These are phyloP conservation scores for Apis dorsata DNA, from an alignment of 1,140 invertebrate genomes.

Conservation along the genomic window DNA sequence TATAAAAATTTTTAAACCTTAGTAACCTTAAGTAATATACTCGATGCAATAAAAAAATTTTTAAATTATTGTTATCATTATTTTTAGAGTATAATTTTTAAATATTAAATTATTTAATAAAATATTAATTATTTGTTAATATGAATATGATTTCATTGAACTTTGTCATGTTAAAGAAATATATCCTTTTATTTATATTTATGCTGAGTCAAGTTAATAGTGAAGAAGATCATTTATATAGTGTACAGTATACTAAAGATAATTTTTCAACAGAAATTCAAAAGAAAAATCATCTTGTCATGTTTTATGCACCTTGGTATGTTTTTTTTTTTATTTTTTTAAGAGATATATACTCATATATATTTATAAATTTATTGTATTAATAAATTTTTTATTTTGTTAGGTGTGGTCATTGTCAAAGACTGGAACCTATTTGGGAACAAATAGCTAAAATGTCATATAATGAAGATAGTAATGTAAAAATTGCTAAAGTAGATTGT, in stretches of 20 bases:
- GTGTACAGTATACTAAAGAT: slow-evolving; percentile 51
- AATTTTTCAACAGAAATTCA: slow-evolving; percentile 76
- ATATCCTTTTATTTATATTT: slow-evolving; percentile 51
- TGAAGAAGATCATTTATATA: slow-evolving; percentile 34
- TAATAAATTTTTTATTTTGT: slow-evolving; percentile 12
- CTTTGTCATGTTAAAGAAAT: slow-evolving; percentile 17
- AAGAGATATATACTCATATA: not conserved
- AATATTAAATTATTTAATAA: not conserved
- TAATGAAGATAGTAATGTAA: slow-evolving; percentile 82
- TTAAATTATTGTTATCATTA: not conserved
- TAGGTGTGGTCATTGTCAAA: slow-evolving; percentile 88
- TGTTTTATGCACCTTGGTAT: slow-evolving; percentile 90
- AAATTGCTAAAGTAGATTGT: slow-evolving; percentile 89
- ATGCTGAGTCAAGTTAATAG: slow-evolving; percentile 55
- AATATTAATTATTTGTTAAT: not conserved
- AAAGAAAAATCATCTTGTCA: slow-evolving; percentile 86
- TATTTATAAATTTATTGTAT: not conserved
- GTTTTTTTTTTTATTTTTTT: slow-evolving; percentile 54
- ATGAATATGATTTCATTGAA: slow-evolving; percentile 9
- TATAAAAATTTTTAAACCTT: not conserved
- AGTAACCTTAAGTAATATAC: not conserved
- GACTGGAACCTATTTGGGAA: slow-evolving; percentile 86
- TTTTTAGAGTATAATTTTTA: not conserved
- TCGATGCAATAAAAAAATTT: not conserved
- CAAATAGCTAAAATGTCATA: slow-evolving; percentile 86